Evolutionary conservation across 2,888 invertebrate genomes (phyloP).

Genomic region (Hirudinaria manillensis): DNA sequence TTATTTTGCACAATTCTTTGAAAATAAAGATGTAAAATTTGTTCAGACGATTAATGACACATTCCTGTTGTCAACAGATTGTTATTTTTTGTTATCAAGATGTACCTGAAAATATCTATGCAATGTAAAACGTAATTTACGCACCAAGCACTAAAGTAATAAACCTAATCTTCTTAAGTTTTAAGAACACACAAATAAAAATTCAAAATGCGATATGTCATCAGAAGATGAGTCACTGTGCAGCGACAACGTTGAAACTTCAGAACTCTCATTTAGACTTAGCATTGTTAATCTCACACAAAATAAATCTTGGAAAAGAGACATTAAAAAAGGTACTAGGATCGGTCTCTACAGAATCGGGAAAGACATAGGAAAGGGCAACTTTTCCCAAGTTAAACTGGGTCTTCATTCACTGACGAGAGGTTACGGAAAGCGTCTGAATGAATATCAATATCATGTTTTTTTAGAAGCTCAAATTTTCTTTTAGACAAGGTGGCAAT

Average conservation of each 20-base stretch:
- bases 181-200: too few relatives aligned
- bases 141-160: too few relatives aligned
- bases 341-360: constrained; percentile 70
- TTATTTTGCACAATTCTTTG: too few relatives aligned
- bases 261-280: neutral
- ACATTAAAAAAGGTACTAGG: constrained; percentile 59
- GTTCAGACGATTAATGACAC: too few relatives aligned
- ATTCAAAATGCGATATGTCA: neutral
- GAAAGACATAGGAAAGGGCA: constrained; percentile 70
- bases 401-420: constrained; percentile 69
- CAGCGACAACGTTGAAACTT: neutral
- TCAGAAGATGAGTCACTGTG: neutral
- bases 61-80: too few relatives aligned
- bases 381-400: constrained; percentile 73
- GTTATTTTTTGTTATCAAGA: too few relatives aligned
- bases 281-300: neutral
- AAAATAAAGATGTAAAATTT: too few relatives aligned
- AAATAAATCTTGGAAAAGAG: constrained; percentile 54
- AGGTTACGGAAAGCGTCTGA: constrained; percentile 56
- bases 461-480: neutral
- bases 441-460: neutral
- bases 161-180: too few relatives aligned
- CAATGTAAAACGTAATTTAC: too few relatives aligned
- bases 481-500: constrained; percentile 67
- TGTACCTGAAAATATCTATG: too few relatives aligned